Conservation (phyloP, 2,888 invertebrate species). For the Diachrysia chrysitis region DNA sequence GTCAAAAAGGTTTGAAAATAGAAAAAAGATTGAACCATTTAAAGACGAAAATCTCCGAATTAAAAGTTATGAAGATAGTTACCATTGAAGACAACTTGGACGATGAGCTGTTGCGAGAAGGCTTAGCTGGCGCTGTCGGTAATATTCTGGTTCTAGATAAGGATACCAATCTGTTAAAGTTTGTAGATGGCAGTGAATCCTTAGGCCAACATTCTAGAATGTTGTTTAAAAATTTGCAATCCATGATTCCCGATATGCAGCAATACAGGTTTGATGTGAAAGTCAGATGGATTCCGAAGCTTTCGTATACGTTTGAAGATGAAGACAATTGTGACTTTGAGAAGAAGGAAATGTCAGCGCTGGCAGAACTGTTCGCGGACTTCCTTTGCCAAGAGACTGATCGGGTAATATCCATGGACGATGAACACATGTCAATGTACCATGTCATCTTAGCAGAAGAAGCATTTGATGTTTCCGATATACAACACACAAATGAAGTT, state of each 20-base stretch:
- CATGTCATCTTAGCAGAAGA: not conserved
- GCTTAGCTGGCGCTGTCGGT: slow-evolving; percentile 32
- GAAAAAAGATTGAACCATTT: slow-evolving; percentile 14
- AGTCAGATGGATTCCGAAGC: slow-evolving; percentile 1
- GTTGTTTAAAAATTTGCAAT: slow-evolving; percentile 9
- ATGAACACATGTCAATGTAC: not conserved
- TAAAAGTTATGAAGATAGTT: slow-evolving; percentile 8
- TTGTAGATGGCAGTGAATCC: not conserved
- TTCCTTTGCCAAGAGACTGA: not conserved
- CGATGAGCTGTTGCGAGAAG: slow-evolving; percentile 20
- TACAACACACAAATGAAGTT: not conserved
- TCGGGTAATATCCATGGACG: not conserved
- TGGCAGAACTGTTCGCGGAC: not conserved
- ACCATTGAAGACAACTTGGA: slow-evolving; percentile 14
- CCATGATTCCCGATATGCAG: slow-evolving; percentile 6
- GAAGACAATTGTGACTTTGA: not conserved
- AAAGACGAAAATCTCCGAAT: not conserved
- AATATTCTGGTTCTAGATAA: slow-evolving; percentile 21
- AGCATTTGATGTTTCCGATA: not conserved
- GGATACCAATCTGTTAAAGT: slow-evolving; percentile 18
- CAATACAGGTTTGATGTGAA: slow-evolving; percentile 21
- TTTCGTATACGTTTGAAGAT: not conserved
- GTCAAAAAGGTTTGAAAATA: slow-evolving; percentile 13
- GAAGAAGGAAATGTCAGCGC: not conserved
- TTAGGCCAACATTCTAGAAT: slow-evolving; percentile 8